A percentile compares a stretch with the other conserved stretches of the same genome.
Conservation (phyloP, 2,797 vertebrate genomes). For the Chrosomus eos region DNA sequence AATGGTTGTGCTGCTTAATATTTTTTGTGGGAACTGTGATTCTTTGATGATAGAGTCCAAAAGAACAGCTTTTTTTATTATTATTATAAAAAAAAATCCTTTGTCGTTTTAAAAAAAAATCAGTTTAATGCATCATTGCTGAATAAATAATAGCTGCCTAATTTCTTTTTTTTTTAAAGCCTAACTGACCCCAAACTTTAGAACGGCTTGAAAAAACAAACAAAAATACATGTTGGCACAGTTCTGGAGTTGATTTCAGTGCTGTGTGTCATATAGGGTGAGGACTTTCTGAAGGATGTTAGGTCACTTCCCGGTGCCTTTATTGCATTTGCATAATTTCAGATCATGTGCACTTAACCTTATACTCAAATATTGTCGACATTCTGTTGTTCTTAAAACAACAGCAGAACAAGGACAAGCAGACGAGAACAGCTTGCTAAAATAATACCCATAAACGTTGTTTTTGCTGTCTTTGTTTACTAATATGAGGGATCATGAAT, state of each 20-base stretch:
- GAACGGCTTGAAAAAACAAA: neutral
- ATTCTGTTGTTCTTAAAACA: constrained; percentile 27
- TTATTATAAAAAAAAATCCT: too few species aligned
- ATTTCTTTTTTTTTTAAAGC: neutral
- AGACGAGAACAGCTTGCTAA: constrained; percentile 11
- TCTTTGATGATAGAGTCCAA: neutral
- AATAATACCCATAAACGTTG: neutral
- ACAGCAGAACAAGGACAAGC: constrained; percentile 17
- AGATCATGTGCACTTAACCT: constrained; percentile 49
- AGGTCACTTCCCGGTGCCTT: constrained; percentile 9
- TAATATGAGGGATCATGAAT: constrained; percentile 18
- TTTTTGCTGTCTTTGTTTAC: constrained; percentile 22
- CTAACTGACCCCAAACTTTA: neutral
- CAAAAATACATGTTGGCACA: neutral
- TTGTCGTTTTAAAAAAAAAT: too few species aligned
- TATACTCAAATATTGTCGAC: constrained; percentile 34
- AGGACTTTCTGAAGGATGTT: constrained; percentile 30
- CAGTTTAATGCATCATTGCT: neutral
- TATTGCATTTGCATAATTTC: constrained; percentile 48
- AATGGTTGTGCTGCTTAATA: neutral
- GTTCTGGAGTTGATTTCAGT: neutral
- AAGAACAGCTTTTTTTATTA: neutral
- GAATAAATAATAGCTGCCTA: neutral
- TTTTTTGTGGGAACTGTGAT: neutral
- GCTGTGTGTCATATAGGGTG: neutral